Evolutionary conservation across 2,888 invertebrate genomes (phyloP).

Genomic region (Parnassius orleans): DNA sequence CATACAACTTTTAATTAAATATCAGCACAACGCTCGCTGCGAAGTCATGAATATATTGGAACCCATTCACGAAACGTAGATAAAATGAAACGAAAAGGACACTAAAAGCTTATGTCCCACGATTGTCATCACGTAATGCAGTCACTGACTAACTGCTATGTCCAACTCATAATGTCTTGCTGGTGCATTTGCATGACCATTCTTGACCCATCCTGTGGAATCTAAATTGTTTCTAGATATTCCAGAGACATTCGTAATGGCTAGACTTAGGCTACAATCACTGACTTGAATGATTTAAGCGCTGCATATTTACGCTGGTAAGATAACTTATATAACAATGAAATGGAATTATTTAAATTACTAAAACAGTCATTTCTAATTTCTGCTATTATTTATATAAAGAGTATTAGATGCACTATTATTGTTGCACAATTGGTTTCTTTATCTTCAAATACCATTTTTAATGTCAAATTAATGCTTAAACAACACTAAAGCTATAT

Average conservation of each 20-base stretch:
- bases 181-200: slow-evolving; percentile 13
- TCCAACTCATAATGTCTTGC: slow-evolving; percentile 8
- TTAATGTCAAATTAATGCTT: too few relatives aligned
- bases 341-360: not conserved
- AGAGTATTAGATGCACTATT: too few relatives aligned
- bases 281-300: slow-evolving; percentile 17
- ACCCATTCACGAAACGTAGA: not conserved
- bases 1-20: not conserved
- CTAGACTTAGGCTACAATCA: not conserved
- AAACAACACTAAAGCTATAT: too few relatives aligned
- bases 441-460: too few relatives aligned
- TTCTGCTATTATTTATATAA: too few relatives aligned
- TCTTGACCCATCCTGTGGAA: slow-evolving; percentile 15
- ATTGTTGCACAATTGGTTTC: too few relatives aligned
- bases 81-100: slow-evolving; percentile 5
- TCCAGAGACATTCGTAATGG: slow-evolving; percentile 14
- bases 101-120: slow-evolving; percentile 17
- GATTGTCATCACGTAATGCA: slow-evolving; percentile 20
- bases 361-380: too few relatives aligned
- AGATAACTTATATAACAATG: not conserved
- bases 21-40: not conserved
- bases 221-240: slow-evolving; percentile 23
- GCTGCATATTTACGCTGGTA: not conserved
- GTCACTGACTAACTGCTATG: slow-evolving; percentile 10
- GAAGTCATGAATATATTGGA: not conserved